Evolutionary conservation across 2,113 vertebrate genomes (phyloP), one percentile per base, ranked within the genome.

Genomic region (Epinephelus fuscoguttatus): DNA sequence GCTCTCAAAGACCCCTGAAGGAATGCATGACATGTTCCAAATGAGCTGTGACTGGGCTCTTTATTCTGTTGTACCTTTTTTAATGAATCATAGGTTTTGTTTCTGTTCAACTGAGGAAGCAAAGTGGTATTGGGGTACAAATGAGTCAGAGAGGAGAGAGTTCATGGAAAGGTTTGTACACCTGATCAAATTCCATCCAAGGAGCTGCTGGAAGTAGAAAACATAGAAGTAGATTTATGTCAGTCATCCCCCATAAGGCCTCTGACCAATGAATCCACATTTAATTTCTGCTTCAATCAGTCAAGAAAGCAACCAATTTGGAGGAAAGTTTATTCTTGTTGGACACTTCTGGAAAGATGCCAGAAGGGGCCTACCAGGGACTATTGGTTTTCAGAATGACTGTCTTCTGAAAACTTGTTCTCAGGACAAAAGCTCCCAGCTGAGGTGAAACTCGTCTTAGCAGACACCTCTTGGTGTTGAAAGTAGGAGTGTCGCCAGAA

Each of bases 361-460:
- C 68, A 55, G 68, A 40, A 55, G 68, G 50, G 68, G 68, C 30
- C 50, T 23, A 12, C 4, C 4, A 37, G 68, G 30, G 30, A 30
- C 30, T 30, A 30, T 30, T 30, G 30, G 68, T 55, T 70, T 70
- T 30, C 13, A 11, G 11, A 70, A 30, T 14, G 49, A 70, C 50
- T 14, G 30, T 25, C 50, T 14, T 70, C 50, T 40, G 3, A 66
- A 72, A 80, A 73, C 45, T 14, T 5, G n/a, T 55, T 57, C 33
- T 76, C 11, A 13, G 42, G 64, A 8, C 27, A 40, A 42, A 5
- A n/a, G 49, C 70, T 56, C 33, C 14, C 17, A 12, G 63, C 60
- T 57, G 40, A 84, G 59, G 66, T 61, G 64, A 80, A 84, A 85
- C 59, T 63, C 1, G 14, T 40, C 23, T 61, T 17, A 6, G 10